These are phyloP conservation scores for Seira sanloemensis DNA, from an alignment of 2,888 invertebrate genomes.

Conservation along the genomic window DNA sequence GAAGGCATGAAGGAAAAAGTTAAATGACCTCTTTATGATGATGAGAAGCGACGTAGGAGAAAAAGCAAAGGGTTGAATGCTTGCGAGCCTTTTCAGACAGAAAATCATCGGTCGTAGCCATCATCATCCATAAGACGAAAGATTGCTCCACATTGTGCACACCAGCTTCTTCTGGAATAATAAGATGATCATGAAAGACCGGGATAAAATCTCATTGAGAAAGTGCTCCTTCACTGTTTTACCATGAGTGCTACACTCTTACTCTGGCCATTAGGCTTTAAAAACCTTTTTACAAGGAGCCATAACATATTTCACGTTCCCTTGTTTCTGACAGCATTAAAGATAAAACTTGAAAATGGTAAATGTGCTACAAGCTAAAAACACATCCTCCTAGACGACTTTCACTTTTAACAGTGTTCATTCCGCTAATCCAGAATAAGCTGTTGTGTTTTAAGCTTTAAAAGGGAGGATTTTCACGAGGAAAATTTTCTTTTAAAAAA, in stretches of 20 bases:
- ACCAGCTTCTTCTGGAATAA: not conserved
- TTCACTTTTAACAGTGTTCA: not conserved
- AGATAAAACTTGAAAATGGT: conserved; percentile 62
- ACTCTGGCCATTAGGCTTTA: conserved; percentile 35
- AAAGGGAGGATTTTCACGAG: not conserved
- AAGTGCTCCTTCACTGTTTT: no score
- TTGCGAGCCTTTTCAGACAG: no score
- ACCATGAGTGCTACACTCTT: not conserved
- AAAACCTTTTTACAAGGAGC: conserved; percentile 48
- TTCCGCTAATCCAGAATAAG: not conserved
- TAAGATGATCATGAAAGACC: not conserved
- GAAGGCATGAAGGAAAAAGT: not conserved
- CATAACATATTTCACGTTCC: conserved; percentile 61
- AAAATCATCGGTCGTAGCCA: not conserved
- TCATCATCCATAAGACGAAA: not conserved
- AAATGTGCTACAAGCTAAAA: conserved; percentile 50
- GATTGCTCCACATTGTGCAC: not conserved
- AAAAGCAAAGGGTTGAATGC: conserved; percentile 17
- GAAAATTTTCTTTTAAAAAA: conserved; percentile 36
- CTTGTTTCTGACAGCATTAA: conserved; percentile 58
- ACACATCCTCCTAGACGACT: not conserved
- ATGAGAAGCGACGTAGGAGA: conserved; percentile 2
- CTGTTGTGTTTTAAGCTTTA: not conserved
- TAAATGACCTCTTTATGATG: conserved; percentile 43
- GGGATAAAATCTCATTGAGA: not conserved